Percentiles rank a stretch among this genome's conserved stretches.
Evolutionary conservation across 1,140 invertebrate species (phyloP).

Genomic region (Copidosoma floridanum): DNA sequence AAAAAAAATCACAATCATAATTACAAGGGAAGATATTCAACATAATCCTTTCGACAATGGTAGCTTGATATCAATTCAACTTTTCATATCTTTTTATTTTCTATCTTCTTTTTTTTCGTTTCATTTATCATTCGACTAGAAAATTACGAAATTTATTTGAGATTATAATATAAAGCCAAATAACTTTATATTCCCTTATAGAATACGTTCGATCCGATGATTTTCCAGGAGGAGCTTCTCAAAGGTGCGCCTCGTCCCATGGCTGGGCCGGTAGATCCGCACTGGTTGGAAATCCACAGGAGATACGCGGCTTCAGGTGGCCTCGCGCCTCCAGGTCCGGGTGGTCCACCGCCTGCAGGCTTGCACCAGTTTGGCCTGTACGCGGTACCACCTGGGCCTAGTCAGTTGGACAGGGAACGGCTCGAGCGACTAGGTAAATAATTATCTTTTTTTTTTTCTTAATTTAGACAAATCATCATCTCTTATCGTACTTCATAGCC

Average conservation of each 20-base stretch:
- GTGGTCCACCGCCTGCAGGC: constrained; percentile 55
- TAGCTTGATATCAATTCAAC: no score
- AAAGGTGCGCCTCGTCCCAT: constrained; percentile 66
- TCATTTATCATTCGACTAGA: no score
- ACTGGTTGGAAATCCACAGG: constrained; percentile 88
- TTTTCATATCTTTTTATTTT: no score
- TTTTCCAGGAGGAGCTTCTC: constrained; percentile 69
- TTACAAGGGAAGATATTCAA: neutral
- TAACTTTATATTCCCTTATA: no score
- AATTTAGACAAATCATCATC: neutral
- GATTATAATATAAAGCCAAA: no score
- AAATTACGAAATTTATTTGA: no score
- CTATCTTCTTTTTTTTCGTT: no score
- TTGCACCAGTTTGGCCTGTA: constrained; percentile 64
- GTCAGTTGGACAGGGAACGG: constrained; percentile 83
- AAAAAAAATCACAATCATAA: neutral
- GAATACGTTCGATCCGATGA: neutral
- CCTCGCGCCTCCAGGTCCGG: constrained; percentile 49
- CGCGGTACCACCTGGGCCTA: constrained; percentile 62
- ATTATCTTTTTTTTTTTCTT: neutral
- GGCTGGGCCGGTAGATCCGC: constrained; percentile 75
- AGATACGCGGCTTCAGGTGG: constrained; percentile 56
- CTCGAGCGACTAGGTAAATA: constrained; percentile 76
- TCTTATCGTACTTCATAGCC: neutral
- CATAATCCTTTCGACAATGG: no score